phyloP scores from a whole-genome alignment of 1,140 invertebrate genomes.

The Danaus plexippus region DNA sequence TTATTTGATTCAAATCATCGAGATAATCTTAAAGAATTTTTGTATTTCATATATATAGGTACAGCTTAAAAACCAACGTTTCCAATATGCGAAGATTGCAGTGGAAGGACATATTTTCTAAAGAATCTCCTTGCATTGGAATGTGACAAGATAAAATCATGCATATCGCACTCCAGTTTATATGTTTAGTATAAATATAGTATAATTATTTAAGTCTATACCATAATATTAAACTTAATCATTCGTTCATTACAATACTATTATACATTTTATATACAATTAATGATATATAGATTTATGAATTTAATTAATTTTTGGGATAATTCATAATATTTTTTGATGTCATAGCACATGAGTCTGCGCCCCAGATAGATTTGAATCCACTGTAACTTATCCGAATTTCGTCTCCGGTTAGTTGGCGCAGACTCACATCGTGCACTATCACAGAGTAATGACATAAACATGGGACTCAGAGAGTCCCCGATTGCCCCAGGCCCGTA shows the following conservation, averaged over 20 bases:
- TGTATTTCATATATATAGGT: too few species aligned
- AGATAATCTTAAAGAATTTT: neutral
- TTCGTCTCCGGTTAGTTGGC: constrained; percentile 21
- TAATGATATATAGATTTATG: constrained; percentile 64
- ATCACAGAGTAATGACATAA: constrained; percentile 71
- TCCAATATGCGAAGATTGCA: too few species aligned
- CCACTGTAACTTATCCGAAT: constrained; percentile 15
- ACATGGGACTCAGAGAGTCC: constrained; percentile 50
- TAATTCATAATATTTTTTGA: constrained; percentile 68
- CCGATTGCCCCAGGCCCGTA: constrained; percentile 67
- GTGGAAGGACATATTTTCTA: constrained; percentile 16
- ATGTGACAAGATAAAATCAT: constrained; percentile 66
- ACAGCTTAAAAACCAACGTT: too few species aligned
- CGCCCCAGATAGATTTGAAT: constrained; percentile 26
- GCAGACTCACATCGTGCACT: constrained; percentile 54
- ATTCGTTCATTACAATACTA: constrained; percentile 52
- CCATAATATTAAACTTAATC: constrained; percentile 36
- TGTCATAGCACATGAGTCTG: constrained; percentile 61
- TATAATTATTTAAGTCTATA: constrained; percentile 43
- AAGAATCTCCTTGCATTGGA: constrained; percentile 49
- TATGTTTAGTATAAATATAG: constrained; percentile 46
- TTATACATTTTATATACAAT: constrained; percentile 68
- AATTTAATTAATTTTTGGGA: constrained; percentile 71
- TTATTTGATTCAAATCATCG: constrained; percentile 9
- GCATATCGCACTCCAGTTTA: constrained; percentile 61